Percentiles rank a stretch among this genome's conserved stretches.
phyloP scores from a whole-genome alignment of 2,888 invertebrate species.

The Harpalus rufipes region DNA sequence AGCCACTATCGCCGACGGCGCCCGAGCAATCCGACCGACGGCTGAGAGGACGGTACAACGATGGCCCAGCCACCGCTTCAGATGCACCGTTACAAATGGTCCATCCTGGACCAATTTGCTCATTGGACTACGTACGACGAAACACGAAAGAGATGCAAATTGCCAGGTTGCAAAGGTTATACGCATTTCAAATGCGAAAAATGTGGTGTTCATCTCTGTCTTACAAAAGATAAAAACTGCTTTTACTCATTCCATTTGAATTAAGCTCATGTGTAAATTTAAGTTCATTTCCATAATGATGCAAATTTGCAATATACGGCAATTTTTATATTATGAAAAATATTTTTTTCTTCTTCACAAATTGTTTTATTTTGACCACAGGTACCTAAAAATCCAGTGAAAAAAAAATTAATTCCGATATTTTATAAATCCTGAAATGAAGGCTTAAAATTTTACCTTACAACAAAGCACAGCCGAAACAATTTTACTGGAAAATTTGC shows the following conservation, averaged over 20 bases:
- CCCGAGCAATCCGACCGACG: too few relatives aligned
- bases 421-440: too few relatives aligned
- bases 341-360: background rate
- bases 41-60: too few relatives aligned
- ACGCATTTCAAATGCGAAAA: conserved; percentile 7
- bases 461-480: too few relatives aligned
- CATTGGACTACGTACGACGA: background rate
- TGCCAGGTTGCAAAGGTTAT: background rate
- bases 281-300: conserved; percentile 9
- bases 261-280: conserved; percentile 7
- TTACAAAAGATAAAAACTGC: conserved; percentile 6
- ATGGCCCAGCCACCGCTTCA: too few relatives aligned
- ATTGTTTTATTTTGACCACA: background rate
- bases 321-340: background rate
- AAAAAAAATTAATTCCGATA: too few relatives aligned
- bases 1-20: too few relatives aligned
- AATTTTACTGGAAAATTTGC: too few relatives aligned
- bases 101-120: too few relatives aligned
- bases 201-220: background rate
- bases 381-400: too few relatives aligned
- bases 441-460: background rate
- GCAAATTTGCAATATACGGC: conserved; percentile 2
- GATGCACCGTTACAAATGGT: too few relatives aligned
- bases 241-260: background rate
- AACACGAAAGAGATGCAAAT: background rate